A percentile compares a stretch with the other conserved stretches of the same genome.
phyloP scores from a whole-genome alignment of 2,113 vertebrate species.

The Aviceda subcristata region DNA sequence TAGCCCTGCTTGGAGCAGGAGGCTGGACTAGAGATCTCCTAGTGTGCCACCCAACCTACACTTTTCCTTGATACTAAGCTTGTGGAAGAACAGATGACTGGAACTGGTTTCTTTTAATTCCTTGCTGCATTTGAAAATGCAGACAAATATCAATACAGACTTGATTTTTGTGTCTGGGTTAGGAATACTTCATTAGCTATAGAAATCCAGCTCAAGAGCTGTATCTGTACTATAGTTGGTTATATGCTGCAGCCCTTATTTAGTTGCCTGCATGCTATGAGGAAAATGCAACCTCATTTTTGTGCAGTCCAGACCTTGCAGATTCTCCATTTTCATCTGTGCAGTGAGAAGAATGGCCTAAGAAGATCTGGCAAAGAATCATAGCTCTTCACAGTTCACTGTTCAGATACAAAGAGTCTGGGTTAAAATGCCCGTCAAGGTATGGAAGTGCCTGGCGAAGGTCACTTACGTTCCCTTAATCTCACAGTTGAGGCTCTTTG shows the following conservation, averaged over 20 bases:
- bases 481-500: not conserved
- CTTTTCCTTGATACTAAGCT: not conserved
- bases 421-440: not conserved
- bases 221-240: not conserved
- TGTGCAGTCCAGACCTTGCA: not conserved
- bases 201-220: not conserved
- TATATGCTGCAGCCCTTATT: not conserved
- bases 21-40: not conserved
- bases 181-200: not conserved
- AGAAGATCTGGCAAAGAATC: not conserved
- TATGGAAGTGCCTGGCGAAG: not conserved
- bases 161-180: not conserved
- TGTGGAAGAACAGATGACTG: not conserved
- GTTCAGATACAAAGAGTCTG: not conserved
- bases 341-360: not conserved
- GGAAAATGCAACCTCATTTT: not conserved
- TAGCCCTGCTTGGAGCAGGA: not conserved
- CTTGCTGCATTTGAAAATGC: not conserved
- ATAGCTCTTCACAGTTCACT: not conserved
- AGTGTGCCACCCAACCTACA: fast-evolving
- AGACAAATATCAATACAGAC: not conserved
- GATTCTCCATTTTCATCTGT: not conserved
- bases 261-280: not conserved
- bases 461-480: not conserved
- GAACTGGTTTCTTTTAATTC: not conserved